Conservation (phyloP, 1,140 invertebrate species). For the Scaptomyza hsui region DNA sequence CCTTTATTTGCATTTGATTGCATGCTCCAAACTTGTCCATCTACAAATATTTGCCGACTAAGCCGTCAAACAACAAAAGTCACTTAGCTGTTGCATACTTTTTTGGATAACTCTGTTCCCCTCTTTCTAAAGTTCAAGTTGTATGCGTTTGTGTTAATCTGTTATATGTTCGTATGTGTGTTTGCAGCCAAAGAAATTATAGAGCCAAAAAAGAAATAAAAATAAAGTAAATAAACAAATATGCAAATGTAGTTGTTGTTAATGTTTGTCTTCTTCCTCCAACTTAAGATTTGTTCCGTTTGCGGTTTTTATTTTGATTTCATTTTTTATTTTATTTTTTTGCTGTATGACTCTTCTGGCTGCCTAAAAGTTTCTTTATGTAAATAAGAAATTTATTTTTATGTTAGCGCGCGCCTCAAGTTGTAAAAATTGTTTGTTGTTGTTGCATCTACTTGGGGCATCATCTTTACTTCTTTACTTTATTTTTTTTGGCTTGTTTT, state of each 20-base stretch:
- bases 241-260: slow-evolving; percentile 78
- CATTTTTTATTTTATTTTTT: slow-evolving; percentile 58
- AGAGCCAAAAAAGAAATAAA: slow-evolving; percentile 52
- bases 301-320: slow-evolving; percentile 73
- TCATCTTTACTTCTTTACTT: slow-evolving; percentile 34
- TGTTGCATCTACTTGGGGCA: slow-evolving; percentile 20
- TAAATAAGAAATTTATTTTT: slow-evolving; percentile 83
- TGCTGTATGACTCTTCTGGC: slow-evolving; percentile 27
- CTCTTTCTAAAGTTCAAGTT: background rate
- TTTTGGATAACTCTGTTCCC: background rate
- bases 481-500: slow-evolving; percentile 54
- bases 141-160: slow-evolving; percentile 6
- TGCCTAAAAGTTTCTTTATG: slow-evolving; percentile 80
- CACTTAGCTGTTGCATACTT: slow-evolving; percentile 61
- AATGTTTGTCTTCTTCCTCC: slow-evolving; percentile 50
- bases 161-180: slow-evolving; percentile 24
- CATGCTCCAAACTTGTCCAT: slow-evolving; percentile 35
- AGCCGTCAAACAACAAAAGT: slow-evolving; percentile 66
- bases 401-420: slow-evolving; percentile 77
- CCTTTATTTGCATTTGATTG: slow-evolving; percentile 14
- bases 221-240: slow-evolving; percentile 68
- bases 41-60: slow-evolving; percentile 44
- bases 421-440: slow-evolving; percentile 74
- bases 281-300: slow-evolving; percentile 48
- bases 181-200: slow-evolving; percentile 66